A percentile compares a stretch with the other conserved stretches of the same genome.
Evolutionary conservation across 2,797 vertebrate species (phyloP).

Genomic region (Babyrousa celebensis): DNA sequence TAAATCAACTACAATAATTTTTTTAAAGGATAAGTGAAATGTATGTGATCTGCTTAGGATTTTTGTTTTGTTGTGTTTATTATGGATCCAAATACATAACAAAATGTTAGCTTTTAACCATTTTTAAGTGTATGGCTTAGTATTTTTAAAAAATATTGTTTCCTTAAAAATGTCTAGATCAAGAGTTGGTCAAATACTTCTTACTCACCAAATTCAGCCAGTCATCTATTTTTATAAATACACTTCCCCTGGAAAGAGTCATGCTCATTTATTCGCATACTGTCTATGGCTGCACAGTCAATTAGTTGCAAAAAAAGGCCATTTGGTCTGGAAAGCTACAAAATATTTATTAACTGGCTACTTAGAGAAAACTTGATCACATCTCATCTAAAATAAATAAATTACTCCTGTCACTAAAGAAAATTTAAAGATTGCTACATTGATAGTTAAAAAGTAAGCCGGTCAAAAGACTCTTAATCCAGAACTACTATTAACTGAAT

Average conservation of each 20-base stretch:
- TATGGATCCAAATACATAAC: neutral
- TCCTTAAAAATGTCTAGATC: neutral
- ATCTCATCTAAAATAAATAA: neutral
- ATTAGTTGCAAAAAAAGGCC: neutral
- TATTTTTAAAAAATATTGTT: neutral
- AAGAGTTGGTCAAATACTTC: neutral
- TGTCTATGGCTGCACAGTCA: neutral
- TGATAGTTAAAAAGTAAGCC: neutral
- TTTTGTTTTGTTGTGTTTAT: neutral
- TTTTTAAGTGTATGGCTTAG: neutral
- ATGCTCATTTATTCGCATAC: neutral
- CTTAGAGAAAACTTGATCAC: neutral
- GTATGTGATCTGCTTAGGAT: neutral
- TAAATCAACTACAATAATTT: no score
- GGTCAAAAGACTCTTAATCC: neutral
- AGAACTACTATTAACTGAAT: neutral
- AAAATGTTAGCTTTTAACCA: neutral
- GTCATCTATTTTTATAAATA: neutral
- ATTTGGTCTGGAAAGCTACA: neutral
- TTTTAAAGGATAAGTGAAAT: neutral
- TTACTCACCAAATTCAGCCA: neutral
- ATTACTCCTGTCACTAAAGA: neutral
- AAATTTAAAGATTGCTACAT: neutral
- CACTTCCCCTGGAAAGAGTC: neutral
- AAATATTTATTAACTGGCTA: neutral